phyloP scores from a whole-genome alignment of 2,797 vertebrate species.

The Lophius americanus region DNA sequence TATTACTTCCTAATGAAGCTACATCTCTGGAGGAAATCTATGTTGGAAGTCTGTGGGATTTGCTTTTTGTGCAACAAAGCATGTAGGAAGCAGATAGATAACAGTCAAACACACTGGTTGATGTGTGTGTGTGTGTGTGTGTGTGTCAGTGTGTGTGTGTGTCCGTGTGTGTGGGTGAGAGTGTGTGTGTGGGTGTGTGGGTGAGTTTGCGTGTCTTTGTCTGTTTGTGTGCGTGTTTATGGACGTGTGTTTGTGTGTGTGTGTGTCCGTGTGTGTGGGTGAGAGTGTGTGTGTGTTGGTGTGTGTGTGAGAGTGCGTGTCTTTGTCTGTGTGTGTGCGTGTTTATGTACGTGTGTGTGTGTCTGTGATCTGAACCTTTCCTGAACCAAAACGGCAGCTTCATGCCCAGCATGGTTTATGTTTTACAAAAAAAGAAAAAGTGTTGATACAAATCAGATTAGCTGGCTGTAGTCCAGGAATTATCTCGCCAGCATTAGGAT shows the following conservation, averaged over 20 bases:
- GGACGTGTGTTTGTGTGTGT: no score
- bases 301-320: no score
- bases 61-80: neutral
- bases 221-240: no score
- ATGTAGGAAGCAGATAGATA: slow-evolving; percentile 1
- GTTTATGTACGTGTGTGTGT: no score
- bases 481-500: slow-evolving; percentile 46
- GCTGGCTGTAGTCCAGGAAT: slow-evolving; percentile 25
- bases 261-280: no score
- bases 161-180: no score
- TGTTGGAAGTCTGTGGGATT: slow-evolving; percentile 1
- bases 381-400: neutral
- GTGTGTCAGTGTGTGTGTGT: no score
- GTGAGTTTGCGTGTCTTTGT: no score
- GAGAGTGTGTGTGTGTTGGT: no score
- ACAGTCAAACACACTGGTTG: neutral
- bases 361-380: neutral
- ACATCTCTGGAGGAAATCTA: neutral
- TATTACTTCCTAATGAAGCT: neutral
- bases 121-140: no score
- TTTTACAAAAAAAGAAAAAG: slow-evolving; percentile 1
- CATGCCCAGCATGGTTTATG: neutral
- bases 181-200: no score
- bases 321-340: no score
- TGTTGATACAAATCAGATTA: slow-evolving; percentile 40